Conservation (phyloP, 1,140 invertebrate genomes). For the Drosophila truncata region DNA sequence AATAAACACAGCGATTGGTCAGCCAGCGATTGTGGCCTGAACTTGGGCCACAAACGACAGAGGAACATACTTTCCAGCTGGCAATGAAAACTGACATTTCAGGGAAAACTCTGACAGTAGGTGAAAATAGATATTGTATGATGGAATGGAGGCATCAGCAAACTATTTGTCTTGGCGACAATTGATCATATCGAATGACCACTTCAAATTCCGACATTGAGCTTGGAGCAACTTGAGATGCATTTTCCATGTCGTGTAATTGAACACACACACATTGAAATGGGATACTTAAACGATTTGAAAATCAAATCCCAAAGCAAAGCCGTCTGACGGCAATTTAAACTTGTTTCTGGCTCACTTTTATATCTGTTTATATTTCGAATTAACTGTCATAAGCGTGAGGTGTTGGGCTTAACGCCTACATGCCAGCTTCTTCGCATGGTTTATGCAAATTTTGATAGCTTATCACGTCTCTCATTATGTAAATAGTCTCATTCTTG, state of each 20-base stretch:
- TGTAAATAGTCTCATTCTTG: constrained; percentile 35
- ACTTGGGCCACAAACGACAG: constrained; percentile 61
- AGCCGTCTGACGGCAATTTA: constrained; percentile 32
- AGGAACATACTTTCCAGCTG: constrained; percentile 27
- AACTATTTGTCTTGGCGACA: constrained; percentile 4
- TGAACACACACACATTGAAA: no score
- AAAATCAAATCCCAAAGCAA: constrained; percentile 33
- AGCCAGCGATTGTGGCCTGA: constrained; percentile 39
- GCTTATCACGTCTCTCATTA: constrained; percentile 58
- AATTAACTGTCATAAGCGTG: constrained; percentile 29
- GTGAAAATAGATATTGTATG: constrained; percentile 38
- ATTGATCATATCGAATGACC: constrained; percentile 40
- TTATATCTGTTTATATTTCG: constrained; percentile 18
- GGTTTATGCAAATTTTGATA: constrained; percentile 66
- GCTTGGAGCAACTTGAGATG: constrained; percentile 48
- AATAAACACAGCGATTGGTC: constrained; percentile 12
- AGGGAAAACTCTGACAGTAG: constrained; percentile 45
- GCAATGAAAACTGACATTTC: constrained; percentile 64
- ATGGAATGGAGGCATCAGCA: constrained; percentile 12
- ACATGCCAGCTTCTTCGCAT: constrained; percentile 34
- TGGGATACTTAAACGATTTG: constrained; percentile 48
- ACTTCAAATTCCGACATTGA: constrained; percentile 46
- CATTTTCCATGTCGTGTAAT: constrained; percentile 71
- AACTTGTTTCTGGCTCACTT: constrained; percentile 29
- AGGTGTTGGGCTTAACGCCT: constrained; percentile 65